Evolutionary conservation across 2,113 vertebrate genomes (phyloP).

Genomic region (Myocastor coypus): DNA sequence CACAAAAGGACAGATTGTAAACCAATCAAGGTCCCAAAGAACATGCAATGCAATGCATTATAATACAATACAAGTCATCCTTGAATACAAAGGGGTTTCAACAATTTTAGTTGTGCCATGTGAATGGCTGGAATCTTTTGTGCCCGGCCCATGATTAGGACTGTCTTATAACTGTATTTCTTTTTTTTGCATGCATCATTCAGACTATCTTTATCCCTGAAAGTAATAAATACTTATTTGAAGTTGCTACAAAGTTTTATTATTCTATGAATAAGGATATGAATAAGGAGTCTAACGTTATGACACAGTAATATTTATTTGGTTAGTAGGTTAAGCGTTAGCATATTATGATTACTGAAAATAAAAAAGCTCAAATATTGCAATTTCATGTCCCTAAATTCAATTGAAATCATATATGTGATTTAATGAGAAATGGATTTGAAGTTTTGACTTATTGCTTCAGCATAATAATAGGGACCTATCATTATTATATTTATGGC

Average conservation of each 20-base stretch:
- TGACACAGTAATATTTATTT: background rate
- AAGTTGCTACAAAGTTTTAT: background rate
- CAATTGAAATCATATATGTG: background rate
- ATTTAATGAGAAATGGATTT: background rate
- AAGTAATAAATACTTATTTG: background rate
- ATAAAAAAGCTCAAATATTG: constrained; percentile 12
- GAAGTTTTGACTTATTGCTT: background rate
- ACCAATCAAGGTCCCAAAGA: background rate
- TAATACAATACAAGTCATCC: background rate
- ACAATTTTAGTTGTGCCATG: background rate
- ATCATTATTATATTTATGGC: background rate
- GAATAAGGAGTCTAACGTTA: background rate
- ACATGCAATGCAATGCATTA: too few relatives aligned
- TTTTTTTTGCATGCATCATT: background rate
- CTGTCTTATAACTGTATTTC: background rate
- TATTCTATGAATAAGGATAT: background rate
- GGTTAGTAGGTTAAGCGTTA: background rate
- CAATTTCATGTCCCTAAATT: background rate
- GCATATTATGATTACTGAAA: background rate
- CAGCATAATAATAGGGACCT: background rate
- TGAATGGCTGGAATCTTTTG: background rate
- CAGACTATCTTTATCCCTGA: background rate
- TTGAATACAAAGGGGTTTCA: background rate
- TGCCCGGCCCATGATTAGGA: background rate
- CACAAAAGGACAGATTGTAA: background rate